Evolutionary conservation across 2,797 vertebrate species (phyloP), one percentile per base, ranked within the genome.

Genomic region (Arctocebus calabarensis): DNA sequence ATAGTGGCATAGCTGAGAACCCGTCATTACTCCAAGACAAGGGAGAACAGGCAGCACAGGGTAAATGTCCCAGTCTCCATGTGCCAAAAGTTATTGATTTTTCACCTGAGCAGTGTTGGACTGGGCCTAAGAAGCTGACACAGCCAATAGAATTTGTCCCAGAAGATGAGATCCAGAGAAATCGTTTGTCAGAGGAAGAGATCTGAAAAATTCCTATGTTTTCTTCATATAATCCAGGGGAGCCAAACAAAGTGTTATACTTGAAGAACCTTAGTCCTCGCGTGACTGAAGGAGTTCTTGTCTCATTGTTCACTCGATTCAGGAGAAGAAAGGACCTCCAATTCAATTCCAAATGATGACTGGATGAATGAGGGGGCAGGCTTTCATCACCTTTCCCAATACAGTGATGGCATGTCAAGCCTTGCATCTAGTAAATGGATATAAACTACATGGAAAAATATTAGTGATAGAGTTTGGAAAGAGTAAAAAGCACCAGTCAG

Each of bases 271-370:
- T 99, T 97, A 99, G 98, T 86, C 97, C 98, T 10, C 98, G 97
- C 52, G 99, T 99, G 8, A 99, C 98, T 0, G 96, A 99, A 97
- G 98, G 98, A 97, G 99, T 99, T 97, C 98, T 99, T 81, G 98
- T 99, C 97, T 99, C 99, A 55, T 98, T 99, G 91, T 99, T 99
- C 94, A 99, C 99, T 94, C 98, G 99, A 73, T 99, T 99, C 99
- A 99, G 98, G 97, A 95, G 70, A 98, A 98, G n/a, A 97, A 97
- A 5, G 96, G 97, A 14, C 97, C 98, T 0, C 98, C 97, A 0
- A 95, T 99, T 34, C 96, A 99, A 55, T 99, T 99, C 98, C 99
- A 99, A 52, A 98, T 99, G 91, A 98, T 99, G 97, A 99, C 99
- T 0, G 99, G 99, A 40, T 98, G 99, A 70, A 99, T 99, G 98